phyloP scores from a whole-genome alignment of 2,888 invertebrate species.

The Alentia gelatinosa region DNA sequence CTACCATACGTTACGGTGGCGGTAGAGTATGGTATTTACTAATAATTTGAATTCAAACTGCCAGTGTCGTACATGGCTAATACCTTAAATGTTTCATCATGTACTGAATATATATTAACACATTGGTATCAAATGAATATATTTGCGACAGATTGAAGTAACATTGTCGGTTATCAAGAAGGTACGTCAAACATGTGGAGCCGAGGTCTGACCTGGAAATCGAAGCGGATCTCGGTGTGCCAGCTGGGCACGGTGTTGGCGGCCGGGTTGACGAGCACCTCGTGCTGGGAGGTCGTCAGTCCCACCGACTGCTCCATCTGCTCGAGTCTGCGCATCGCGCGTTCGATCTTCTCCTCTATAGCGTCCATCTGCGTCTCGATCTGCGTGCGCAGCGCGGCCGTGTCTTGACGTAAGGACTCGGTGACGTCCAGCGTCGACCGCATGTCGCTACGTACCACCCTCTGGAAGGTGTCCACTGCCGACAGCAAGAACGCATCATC shows the following conservation, averaged over 20 bases:
- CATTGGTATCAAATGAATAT: no score
- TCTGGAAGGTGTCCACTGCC: constrained; percentile 57
- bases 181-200: no score
- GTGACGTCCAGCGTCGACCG: constrained; percentile 38
- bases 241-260: neutral
- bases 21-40: no score
- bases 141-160: no score
- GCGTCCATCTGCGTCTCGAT: constrained; percentile 50
- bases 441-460: constrained; percentile 49
- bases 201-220: constrained; percentile 33
- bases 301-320: constrained; percentile 67
- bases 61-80: no score
- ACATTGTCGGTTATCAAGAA: no score
- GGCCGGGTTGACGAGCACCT: neutral
- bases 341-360: constrained; percentile 61
- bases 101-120: no score
- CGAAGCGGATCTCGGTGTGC: neutral
- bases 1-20: no score
- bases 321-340: constrained; percentile 57
- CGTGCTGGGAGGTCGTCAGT: constrained; percentile 56
- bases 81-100: no score
- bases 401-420: neutral
- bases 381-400: neutral
- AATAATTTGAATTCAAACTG: no score
- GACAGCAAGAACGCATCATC: no score